Conservation (phyloP, 2,888 invertebrate species). For the Pterostichus niger region DNA sequence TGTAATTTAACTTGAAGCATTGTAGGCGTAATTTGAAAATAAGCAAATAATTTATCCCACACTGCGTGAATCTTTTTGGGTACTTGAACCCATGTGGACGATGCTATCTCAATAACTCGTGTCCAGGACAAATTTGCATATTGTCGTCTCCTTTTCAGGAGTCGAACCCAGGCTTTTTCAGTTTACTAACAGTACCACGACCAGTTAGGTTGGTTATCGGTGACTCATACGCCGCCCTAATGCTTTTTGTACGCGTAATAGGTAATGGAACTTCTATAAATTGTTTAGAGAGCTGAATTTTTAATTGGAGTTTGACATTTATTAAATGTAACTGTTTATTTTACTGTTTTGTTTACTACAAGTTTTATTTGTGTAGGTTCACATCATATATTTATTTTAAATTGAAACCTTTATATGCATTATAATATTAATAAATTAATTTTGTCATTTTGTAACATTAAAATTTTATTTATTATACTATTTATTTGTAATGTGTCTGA, state of each 20-base stretch:
- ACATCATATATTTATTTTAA: too few relatives aligned
- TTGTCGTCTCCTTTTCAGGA: constrained; percentile 42
- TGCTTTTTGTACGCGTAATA: not conserved
- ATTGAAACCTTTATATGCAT: too few relatives aligned
- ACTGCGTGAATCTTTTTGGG: not conserved
- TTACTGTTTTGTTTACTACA: not conserved
- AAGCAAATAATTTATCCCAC: constrained; percentile 50
- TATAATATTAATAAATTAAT: too few relatives aligned
- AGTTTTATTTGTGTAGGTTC: not conserved
- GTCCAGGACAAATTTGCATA: constrained; percentile 30
- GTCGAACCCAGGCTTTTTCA: constrained; percentile 17
- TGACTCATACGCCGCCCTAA: constrained; percentile 30
- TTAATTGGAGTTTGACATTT: not conserved
- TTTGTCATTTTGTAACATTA: too few relatives aligned
- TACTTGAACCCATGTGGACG: constrained; percentile 33
- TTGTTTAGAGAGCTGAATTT: not conserved
- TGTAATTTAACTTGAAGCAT: not conserved
- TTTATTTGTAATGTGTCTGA: too few relatives aligned
- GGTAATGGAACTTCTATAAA: not conserved
- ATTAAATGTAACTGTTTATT: not conserved
- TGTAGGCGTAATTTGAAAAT: constrained; percentile 45
- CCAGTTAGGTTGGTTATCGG: constrained; percentile 25
- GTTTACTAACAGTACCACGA: constrained; percentile 15
- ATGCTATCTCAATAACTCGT: constrained; percentile 15
- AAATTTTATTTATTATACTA: too few relatives aligned